Evolutionary conservation across 2,113 vertebrate genomes (phyloP), one percentile per base, ranked within the genome.

Genomic region (Sceloporus undulatus): DNA sequence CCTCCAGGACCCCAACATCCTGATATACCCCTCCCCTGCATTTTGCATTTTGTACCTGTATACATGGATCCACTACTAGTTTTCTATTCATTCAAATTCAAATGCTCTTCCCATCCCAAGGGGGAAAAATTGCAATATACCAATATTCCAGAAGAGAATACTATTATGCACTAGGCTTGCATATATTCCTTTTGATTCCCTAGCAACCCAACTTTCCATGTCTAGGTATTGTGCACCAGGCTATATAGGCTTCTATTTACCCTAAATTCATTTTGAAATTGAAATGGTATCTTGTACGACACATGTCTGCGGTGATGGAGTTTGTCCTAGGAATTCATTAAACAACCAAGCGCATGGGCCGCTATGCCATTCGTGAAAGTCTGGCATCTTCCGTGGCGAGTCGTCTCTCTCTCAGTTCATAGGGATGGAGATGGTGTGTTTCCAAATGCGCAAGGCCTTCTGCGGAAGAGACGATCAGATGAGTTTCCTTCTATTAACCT

Each of bases 401-500:
- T 70, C 18, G 66, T 70, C 5, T 25, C 8, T 25, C 8, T 70
- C 21, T 70, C 25, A 42, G 38, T 34, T 10, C 89, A 89, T 11
- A 84, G 5, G 82, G 75, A 74, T 1, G 59, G 83, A 88, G 90
- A 38, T 91, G 80, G 82, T 85, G 85, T 87, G 59, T 90, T 85
- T 94, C 89, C 84, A 86, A 11, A 0, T 52, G 1, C 1, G 59
- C 66, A 21, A 18, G 82, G 68, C 42, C 74, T 38, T 78, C 92
- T 84, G 34, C 88, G 87, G 90, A 38, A 90, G 89, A 90, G 91
- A 93, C 80, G 86, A 90, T 91, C 92, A 93, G 87, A 91, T 90
- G 90, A 88, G 84, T 90, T 93, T 94, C 78, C 89, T 95, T 94
- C 92, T 91, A 91, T 95, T 96, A 95, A 94, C 93, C 89, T 88